Conservation (phyloP, 2,888 invertebrate genomes). For the Antheraea assamensis region DNA sequence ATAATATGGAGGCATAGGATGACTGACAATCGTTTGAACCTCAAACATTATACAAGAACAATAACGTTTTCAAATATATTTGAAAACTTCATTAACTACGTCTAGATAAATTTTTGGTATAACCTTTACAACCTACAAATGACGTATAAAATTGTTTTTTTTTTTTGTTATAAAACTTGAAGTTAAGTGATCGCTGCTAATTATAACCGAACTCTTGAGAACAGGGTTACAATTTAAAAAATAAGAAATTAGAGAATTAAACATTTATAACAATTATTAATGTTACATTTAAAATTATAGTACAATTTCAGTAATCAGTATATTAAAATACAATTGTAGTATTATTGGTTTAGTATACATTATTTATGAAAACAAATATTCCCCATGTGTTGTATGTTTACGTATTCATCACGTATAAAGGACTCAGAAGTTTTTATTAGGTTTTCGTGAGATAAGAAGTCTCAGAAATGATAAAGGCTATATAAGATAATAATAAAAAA, state of each 20-base stretch:
- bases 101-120: background rate
- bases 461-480: background rate
- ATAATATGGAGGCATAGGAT: background rate
- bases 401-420: background rate
- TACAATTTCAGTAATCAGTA: background rate
- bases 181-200: too few species aligned
- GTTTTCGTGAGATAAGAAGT: background rate
- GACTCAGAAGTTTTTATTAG: background rate
- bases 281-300: background rate
- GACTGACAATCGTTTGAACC: background rate
- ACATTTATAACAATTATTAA: background rate
- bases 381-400: background rate
- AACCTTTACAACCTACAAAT: too few species aligned
- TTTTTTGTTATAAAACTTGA: too few species aligned
- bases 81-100: background rate
- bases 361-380: background rate
- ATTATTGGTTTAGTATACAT: background rate
- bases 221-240: background rate
- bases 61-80: background rate
- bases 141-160: too few species aligned
- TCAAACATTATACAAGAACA: background rate
- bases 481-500: background rate
- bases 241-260: background rate
- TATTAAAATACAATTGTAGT: background rate
- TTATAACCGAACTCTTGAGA: too few species aligned